Evolutionary conservation across 2,888 invertebrate genomes (phyloP), one percentile per base, ranked within the genome.

Genomic region (Hybos culiciformis): DNA sequence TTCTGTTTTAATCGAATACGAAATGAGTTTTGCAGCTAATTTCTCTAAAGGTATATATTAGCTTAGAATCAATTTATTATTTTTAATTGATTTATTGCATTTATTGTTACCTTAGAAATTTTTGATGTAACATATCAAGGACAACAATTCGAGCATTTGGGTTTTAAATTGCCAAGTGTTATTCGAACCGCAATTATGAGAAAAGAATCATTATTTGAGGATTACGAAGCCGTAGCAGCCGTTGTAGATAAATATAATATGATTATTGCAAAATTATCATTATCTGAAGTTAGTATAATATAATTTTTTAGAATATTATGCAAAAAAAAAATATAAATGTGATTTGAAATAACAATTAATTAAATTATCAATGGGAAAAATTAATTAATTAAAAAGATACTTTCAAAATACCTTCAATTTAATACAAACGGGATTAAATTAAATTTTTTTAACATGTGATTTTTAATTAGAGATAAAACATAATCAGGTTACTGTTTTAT

Each of bases 61-160:
- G 4, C 29, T 9, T 20, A 42, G 23, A 31, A 26, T 15, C 12
- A 15, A 8, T 18, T n/a, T 18, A 29, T 29, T 32, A 5, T 29
- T 12, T 29, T 12, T 12, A 7, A 17, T 14, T 12, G 8, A n/a
- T 7, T 17, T 3, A 29, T 21, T 21, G 29, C 7, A n/a, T 39
- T 32, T 43, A 33, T 37, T 19, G 21, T n/a, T 19, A 18, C 48
- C 43, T 1, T 18, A 49, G 68, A 75, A 4, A 67, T 86, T 21
- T 83, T 83, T 52, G 73, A 77, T 43, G 66, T 77, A 1, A 75
- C 83, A 51, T 74, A 74, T 18, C 83, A 85, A 59, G 80, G 82
- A 1, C 81, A 83, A 59, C 66, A 83, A 3, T 71, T 87, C 67
- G 84, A 85, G 55, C 74, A 75, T 53, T 59, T 84, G 33, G 81